These are phyloP conservation scores for Pelagia noctiluca DNA, from an alignment of 30 jellyfish, hydroid and myxozoan species.

Conservation along the genomic window DNA sequence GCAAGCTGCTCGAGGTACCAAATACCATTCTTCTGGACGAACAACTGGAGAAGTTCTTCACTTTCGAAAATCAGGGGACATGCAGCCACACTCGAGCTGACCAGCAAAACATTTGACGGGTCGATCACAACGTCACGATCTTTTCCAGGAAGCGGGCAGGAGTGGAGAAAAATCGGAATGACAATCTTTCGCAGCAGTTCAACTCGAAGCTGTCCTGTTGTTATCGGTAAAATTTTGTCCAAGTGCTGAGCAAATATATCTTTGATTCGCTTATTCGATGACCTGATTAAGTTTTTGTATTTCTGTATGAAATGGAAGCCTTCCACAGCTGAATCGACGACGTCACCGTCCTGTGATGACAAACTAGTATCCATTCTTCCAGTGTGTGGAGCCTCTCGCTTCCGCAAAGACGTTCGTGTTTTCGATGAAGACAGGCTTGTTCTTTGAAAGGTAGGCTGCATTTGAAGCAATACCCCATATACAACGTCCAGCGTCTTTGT, in stretches of 20 bases:
- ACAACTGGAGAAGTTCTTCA: neutral
- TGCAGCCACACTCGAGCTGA: neutral
- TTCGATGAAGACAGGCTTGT: neutral
- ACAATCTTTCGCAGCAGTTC: constrained; percentile 54
- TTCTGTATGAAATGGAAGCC: constrained; percentile 28
- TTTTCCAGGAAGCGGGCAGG: constrained; percentile 2
- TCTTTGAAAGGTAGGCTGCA: no score
- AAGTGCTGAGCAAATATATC: constrained; percentile 41
- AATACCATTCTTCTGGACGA: neutral
- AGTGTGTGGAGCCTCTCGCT: neutral
- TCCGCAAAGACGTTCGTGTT: neutral
- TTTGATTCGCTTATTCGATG: constrained; percentile 11
- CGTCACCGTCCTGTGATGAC: neutral
- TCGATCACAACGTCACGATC: neutral
- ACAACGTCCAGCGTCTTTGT: neutral
- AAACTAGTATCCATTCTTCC: neutral
- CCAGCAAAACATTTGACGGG: neutral
- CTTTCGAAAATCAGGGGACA: constrained; percentile 1
- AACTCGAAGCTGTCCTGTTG: constrained; percentile 36
- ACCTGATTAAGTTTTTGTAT: constrained; percentile 35
- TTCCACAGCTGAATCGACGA: constrained; percentile 33
- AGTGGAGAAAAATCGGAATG: constrained; percentile 15
- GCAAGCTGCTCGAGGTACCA: constrained; percentile 6
- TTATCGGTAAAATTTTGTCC: constrained; percentile 20
- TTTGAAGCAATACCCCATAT: no score